These are phyloP conservation scores for Meiosimyza decipiens DNA, from an alignment of 2,888 invertebrate species.

Conservation along the genomic window DNA sequence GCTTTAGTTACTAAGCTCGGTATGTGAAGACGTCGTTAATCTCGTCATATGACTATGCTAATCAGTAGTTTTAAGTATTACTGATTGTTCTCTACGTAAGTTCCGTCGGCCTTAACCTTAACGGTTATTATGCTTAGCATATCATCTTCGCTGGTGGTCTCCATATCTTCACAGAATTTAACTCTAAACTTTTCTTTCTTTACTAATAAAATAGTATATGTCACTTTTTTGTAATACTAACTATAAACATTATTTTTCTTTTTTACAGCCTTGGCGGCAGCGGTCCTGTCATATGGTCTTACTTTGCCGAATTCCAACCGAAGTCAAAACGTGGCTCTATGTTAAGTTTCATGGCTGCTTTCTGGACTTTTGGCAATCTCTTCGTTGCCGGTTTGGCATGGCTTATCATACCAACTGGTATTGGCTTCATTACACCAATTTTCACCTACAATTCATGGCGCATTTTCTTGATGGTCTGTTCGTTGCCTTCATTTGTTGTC, in stretches of 20 bases:
- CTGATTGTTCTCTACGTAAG: no score
- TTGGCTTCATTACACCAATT: constrained; percentile 74
- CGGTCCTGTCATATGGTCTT: constrained; percentile 93
- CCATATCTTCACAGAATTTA: constrained; percentile 3
- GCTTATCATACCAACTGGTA: constrained; percentile 78
- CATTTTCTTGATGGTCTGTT: constrained; percentile 88
- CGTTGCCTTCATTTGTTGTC: constrained; percentile 88
- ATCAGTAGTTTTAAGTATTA: no score
- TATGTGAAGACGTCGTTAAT: no score
- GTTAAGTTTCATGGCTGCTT: constrained; percentile 94
- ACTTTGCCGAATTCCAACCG: constrained; percentile 95
- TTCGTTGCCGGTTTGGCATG: constrained; percentile 88
- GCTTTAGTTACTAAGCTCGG: no score
- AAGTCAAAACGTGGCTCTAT: constrained; percentile 90
- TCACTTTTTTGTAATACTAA: neutral
- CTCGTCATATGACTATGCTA: no score
- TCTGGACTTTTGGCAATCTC: constrained; percentile 94
- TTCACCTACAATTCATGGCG: constrained; percentile 93
- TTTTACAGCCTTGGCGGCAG: constrained; percentile 63
- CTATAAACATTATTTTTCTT: neutral
- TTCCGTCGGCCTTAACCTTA: no score
- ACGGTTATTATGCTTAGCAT: no score
- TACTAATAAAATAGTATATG: constrained; percentile 5
- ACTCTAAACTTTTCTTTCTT: neutral
- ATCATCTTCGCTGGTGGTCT: no score